Conservation (phyloP, 2,888 invertebrate genomes). For the Drosophila ustulata region DNA sequence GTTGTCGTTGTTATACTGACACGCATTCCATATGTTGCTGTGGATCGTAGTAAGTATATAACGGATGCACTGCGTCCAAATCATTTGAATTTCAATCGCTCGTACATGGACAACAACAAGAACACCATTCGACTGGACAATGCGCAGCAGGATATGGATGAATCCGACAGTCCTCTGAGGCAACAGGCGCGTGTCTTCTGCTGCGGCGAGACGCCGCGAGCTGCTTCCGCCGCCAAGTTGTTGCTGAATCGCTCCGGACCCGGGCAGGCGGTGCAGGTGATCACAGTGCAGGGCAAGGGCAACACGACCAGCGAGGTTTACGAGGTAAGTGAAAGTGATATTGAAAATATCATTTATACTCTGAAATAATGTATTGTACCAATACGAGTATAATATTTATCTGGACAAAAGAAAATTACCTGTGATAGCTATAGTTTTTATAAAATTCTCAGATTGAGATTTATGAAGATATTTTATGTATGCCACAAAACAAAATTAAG, state of each 20-base stretch:
- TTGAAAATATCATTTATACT: too few relatives aligned
- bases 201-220: slow-evolving; percentile 77
- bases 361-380: too few relatives aligned
- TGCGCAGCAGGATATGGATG: slow-evolving; percentile 83
- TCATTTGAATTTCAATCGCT: slow-evolving; percentile 84
- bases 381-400: too few relatives aligned
- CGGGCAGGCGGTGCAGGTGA: slow-evolving; percentile 91
- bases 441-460: too few relatives aligned
- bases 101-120: slow-evolving; percentile 84
- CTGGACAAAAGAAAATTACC: too few relatives aligned
- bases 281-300: slow-evolving; percentile 84
- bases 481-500: too few relatives aligned
- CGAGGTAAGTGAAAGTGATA: slow-evolving; percentile 38
- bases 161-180: slow-evolving; percentile 83
- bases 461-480: too few relatives aligned
- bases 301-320: slow-evolving; percentile 43
- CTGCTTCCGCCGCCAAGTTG: slow-evolving; percentile 61
- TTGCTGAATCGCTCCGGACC: slow-evolving; percentile 84
- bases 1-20: slow-evolving; percentile 57
- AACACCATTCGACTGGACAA: slow-evolving; percentile 45
- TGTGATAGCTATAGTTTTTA: too few relatives aligned
- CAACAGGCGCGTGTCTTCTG: slow-evolving; percentile 83
- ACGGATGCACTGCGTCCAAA: slow-evolving; percentile 71
- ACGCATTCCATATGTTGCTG: slow-evolving; percentile 45
- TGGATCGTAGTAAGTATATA: slow-evolving; percentile 83